Base-by-base conservation (phyloP, 2,113 vertebrate genomes). In the Lophius piscatorius region DNA sequence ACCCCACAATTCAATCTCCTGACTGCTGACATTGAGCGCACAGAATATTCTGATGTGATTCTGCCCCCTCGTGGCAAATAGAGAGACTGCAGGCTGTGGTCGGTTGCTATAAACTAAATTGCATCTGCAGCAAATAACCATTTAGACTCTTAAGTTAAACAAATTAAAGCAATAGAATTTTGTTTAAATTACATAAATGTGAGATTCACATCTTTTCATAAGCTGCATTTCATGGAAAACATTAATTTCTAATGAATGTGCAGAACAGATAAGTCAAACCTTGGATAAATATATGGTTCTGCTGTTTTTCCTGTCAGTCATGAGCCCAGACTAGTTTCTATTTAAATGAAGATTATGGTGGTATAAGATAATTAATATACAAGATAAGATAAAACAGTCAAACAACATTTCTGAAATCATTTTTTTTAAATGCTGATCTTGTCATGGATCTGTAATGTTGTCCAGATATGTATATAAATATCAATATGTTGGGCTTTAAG, bases 51-150 rank as follows among this genome's bases (percentile, higher is more conserved):
- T 74, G 16, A 36, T 78, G 26, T 59, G 17, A 68, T 60, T 20
- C 11, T 13, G 33, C 81, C 69, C 56, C 56, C 63, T 58, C 57
- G 61, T 87, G 84, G 82, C 20, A 41, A 21, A 1, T 1, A 54
- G 5, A 23, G 18, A 28, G 16, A 75, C 18, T 39, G 16, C 42
- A 52, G 21, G 12, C 14, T 28, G 10, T 24, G 9, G 34, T 18
- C 11, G 29, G 29, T 31, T 31, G 29, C 11, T 10, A 31, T 31
- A 31, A 31, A 31, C 8, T 31, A 31, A 3, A 31, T 7, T 10
- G 11, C 2, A 1, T 8, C 29, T 7, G 8, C 29, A 31, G 11
- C 29, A 31, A 31, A 31, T 7, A 31, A 6, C 6, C 9, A 10
- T 36, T 28, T 24, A 16, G 21, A 26, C 13, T 57, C 33, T 34